Conservation (phyloP, 2,113 vertebrate genomes). For the Excalfactoria chinensis region DNA sequence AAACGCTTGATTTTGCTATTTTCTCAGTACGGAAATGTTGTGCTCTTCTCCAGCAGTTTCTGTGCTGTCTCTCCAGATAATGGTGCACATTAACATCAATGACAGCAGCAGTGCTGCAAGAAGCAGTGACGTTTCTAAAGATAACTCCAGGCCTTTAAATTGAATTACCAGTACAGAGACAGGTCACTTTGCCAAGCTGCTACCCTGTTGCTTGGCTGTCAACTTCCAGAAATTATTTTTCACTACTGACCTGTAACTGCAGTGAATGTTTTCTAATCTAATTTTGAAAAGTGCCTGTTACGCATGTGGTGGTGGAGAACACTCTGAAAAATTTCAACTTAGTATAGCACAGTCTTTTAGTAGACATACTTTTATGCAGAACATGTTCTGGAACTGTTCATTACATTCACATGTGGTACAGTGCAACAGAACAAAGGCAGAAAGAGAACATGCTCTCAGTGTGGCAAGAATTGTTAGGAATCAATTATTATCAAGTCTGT, state of each 20-base stretch:
- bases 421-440: background rate
- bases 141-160: slow-evolving; percentile 58
- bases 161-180: slow-evolving; percentile 37
- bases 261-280: background rate
- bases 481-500: background rate
- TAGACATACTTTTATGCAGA: background rate
- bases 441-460: background rate
- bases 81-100: background rate
- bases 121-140: slow-evolving; percentile 56
- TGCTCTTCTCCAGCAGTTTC: background rate
- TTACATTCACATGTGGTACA: background rate
- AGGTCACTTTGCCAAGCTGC: slow-evolving; percentile 43
- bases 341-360: background rate
- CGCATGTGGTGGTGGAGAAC: background rate
- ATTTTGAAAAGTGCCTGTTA: slow-evolving; percentile 38
- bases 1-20: background rate
- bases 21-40: background rate
- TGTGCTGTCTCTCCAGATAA: slow-evolving; percentile 47
- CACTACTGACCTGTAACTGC: slow-evolving; percentile 27
- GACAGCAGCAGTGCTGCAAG: slow-evolving; percentile 1
- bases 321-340: slow-evolving; percentile 16
- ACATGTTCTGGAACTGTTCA: background rate
- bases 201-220: slow-evolving; percentile 9
- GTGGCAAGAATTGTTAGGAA: background rate
- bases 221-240: slow-evolving; percentile 48